Conservation (phyloP, 1,140 invertebrate genomes). For the Drosophila nikananu region DNA sequence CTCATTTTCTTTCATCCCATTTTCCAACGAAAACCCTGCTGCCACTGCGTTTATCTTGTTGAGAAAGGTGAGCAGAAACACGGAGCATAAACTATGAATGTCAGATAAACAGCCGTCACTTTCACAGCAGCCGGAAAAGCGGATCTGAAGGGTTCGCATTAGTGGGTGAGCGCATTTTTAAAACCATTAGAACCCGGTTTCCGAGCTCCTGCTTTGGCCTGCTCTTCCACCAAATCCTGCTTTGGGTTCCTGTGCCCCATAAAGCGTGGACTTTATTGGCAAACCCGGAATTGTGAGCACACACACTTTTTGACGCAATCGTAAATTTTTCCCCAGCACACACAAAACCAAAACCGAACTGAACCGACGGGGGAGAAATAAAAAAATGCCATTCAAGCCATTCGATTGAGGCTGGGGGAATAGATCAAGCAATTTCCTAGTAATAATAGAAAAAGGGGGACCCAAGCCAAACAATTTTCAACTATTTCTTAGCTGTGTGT, state of each 20-base stretch:
- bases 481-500: not conserved
- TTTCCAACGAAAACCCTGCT: slow-evolving; percentile 21
- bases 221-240: slow-evolving; percentile 19
- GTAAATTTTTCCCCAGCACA: slow-evolving; percentile 19
- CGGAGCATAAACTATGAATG: slow-evolving; percentile 76
- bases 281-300: slow-evolving; percentile 6
- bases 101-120: slow-evolving; percentile 66
- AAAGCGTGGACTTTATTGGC: slow-evolving; percentile 41
- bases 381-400: slow-evolving; percentile 25
- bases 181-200: slow-evolving; percentile 21
- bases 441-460: slow-evolving; percentile 6
- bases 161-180: slow-evolving; percentile 52
- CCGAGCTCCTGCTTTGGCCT: not conserved
- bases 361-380: slow-evolving; percentile 30
- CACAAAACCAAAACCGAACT: not conserved
- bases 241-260: slow-evolving; percentile 9
- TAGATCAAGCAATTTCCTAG: slow-evolving; percentile 14
- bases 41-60: slow-evolving; percentile 66
- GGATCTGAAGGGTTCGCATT: slow-evolving; percentile 52
- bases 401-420: slow-evolving; percentile 16
- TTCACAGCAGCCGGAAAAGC: slow-evolving; percentile 4
- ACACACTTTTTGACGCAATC: slow-evolving; percentile 41
- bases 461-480: not conserved
- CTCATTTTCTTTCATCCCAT: slow-evolving; percentile 35
- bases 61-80: slow-evolving; percentile 65